These are phyloP conservation scores for Zaprionus taronus DNA, from an alignment of 1,140 invertebrate genomes.

Conservation along the genomic window DNA sequence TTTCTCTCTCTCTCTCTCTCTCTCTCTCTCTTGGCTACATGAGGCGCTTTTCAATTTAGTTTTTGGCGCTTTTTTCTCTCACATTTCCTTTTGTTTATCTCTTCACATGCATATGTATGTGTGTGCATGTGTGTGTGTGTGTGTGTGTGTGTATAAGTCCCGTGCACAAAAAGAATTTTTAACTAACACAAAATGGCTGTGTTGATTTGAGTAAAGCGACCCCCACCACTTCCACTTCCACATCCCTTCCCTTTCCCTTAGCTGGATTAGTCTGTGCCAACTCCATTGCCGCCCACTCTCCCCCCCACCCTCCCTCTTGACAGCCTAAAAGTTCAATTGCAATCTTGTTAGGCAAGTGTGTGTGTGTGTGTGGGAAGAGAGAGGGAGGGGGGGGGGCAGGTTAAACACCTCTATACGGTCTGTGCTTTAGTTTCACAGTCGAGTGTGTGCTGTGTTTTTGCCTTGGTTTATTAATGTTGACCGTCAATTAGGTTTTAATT, in stretches of 20 bases:
- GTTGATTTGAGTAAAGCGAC: slow-evolving; percentile 64
- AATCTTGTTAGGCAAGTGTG: slow-evolving; percentile 45
- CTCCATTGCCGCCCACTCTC: slow-evolving; percentile 8
- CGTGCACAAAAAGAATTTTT: slow-evolving; percentile 77
- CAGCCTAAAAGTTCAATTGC: slow-evolving; percentile 69
- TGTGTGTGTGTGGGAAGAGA: neutral
- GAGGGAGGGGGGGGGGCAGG: neutral
- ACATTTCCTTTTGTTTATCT: slow-evolving; percentile 10
- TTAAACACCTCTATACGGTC: neutral
- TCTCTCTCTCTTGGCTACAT: neutral
- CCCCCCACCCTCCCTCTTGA: neutral
- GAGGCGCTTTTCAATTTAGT: slow-evolving; percentile 69
- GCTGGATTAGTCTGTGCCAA: slow-evolving; percentile 20
- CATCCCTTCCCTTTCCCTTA: neutral
- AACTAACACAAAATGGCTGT: slow-evolving; percentile 78
- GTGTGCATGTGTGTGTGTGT: slow-evolving; percentile 24
- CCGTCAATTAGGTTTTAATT: slow-evolving; percentile 85
- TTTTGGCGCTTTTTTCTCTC: slow-evolving; percentile 58
- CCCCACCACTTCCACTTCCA: neutral
- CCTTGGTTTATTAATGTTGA: slow-evolving; percentile 84
- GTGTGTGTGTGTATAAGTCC: slow-evolving; percentile 23
- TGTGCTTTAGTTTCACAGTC: slow-evolving; percentile 10
- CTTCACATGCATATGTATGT: slow-evolving; percentile 18
- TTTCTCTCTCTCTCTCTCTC: neutral
- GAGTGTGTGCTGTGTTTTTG: slow-evolving; percentile 54